phyloP scores from a whole-genome alignment of 2,888 invertebrate genomes.

The Luperina testacea region DNA sequence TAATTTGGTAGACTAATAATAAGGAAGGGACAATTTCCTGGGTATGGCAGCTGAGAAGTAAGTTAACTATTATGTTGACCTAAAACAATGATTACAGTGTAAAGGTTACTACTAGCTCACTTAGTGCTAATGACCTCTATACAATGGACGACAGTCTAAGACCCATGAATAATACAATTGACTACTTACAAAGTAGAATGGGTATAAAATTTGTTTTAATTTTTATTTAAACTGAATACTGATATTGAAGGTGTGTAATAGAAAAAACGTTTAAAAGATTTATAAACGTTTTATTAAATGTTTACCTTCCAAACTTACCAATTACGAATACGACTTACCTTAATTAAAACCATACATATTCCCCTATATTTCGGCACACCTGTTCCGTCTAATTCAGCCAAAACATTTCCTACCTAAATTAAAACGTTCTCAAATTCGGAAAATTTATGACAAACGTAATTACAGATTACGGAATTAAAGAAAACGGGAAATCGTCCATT shows the following conservation, averaged over 20 bases:
- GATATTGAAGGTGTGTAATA: background rate
- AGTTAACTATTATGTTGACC: constrained; percentile 11
- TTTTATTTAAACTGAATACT: background rate
- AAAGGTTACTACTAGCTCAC: constrained; percentile 6
- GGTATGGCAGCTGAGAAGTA: background rate
- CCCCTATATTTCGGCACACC: constrained; percentile 45
- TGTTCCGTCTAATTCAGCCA: constrained; percentile 36
- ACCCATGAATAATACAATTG: constrained; percentile 1
- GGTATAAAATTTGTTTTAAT: background rate
- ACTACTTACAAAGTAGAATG: background rate
- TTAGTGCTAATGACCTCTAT: constrained; percentile 21
- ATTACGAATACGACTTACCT: constrained; percentile 7
- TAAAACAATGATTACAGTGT: constrained; percentile 20
- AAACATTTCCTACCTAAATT: constrained; percentile 46
- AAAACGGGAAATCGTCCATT: constrained; percentile 48
- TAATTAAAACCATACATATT: constrained; percentile 45
- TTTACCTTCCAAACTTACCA: background rate
- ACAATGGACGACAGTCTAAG: constrained; percentile 9
- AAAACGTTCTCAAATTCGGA: constrained; percentile 44
- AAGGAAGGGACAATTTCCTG: constrained; percentile 19
- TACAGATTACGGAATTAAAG: constrained; percentile 49
- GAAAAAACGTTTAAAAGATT: background rate
- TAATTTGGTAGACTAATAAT: constrained; percentile 33
- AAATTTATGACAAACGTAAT: constrained; percentile 55
- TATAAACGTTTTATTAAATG: background rate